Evolutionary conservation across 2,888 invertebrate species (phyloP).

Genomic region (Callyntrura guangdongensis): DNA sequence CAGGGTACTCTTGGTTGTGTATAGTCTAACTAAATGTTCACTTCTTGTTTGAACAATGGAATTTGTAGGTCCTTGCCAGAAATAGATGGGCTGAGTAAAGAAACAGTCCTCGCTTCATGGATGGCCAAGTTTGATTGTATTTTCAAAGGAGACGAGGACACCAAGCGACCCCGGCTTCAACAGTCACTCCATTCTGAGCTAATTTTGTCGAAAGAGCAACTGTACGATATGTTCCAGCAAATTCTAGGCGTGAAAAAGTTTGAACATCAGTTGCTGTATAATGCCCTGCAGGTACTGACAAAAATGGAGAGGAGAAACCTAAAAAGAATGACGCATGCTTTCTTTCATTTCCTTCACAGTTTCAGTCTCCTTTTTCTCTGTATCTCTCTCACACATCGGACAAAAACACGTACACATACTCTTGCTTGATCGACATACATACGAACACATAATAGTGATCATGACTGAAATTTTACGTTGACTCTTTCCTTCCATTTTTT

Average conservation of each 20-base stretch:
- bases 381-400: background rate
- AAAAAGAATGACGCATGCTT: slow-evolving; percentile 56
- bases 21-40: background rate
- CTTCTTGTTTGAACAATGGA: slow-evolving; percentile 57
- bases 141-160: slow-evolving; percentile 96
- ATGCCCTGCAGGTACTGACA: slow-evolving; percentile 94
- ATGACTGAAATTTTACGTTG: background rate
- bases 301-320: slow-evolving; percentile 19
- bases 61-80: slow-evolving; percentile 95
- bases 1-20: slow-evolving; percentile 1
- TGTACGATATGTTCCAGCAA: slow-evolving; percentile 99
- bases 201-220: slow-evolving; percentile 99
- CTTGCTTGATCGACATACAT: background rate
- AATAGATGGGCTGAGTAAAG: slow-evolving; percentile 99
- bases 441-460: too few species aligned
- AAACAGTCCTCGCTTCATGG: slow-evolving; percentile 99
- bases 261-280: slow-evolving; percentile 99
- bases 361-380: background rate
- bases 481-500: slow-evolving; percentile 2
- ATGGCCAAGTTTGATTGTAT: slow-evolving; percentile 99
- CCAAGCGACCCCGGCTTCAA: slow-evolving; percentile 94
- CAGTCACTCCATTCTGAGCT: slow-evolving; percentile 96
- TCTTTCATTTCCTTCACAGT: slow-evolving; percentile 47
- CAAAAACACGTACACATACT: background rate
- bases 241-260: slow-evolving; percentile 99